Conservation (phyloP, 64 coral and sea anemone genomes). For the Platygyra sinensis region DNA sequence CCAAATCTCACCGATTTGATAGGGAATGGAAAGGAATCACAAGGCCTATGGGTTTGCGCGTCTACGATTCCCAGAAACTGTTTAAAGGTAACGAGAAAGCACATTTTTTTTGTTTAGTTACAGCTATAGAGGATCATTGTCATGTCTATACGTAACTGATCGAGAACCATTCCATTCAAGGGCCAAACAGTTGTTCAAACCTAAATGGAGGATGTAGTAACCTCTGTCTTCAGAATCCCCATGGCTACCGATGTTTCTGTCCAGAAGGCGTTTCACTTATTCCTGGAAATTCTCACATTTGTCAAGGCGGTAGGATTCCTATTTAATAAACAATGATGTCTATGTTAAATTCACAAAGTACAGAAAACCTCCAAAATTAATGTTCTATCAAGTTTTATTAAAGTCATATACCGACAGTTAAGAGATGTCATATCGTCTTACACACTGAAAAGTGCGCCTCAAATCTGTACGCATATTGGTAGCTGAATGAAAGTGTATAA, state of each 20-base stretch:
- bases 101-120: no score
- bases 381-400: no score
- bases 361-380: no score
- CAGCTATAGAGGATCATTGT: no score
- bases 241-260: constrained; percentile 53
- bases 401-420: no score
- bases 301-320: constrained; percentile 33
- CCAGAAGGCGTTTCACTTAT: constrained; percentile 44
- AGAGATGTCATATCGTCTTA: no score
- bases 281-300: constrained; percentile 37
- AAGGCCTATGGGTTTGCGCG: background rate
- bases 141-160: background rate
- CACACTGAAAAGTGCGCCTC: no score
- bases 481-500: no score
- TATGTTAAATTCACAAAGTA: no score
- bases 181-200: constrained; percentile 34
- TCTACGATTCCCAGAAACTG: background rate
- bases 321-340: no score
- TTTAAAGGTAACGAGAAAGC: background rate
- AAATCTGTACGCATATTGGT: no score
- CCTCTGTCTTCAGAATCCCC: constrained; percentile 62
- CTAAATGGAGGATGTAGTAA: constrained; percentile 73
- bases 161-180: background rate
- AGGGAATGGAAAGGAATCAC: background rate
- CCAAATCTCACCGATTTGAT: background rate